phyloP scores from a whole-genome alignment of 2,888 invertebrate genomes.

The Agapostemon virescens region DNA sequence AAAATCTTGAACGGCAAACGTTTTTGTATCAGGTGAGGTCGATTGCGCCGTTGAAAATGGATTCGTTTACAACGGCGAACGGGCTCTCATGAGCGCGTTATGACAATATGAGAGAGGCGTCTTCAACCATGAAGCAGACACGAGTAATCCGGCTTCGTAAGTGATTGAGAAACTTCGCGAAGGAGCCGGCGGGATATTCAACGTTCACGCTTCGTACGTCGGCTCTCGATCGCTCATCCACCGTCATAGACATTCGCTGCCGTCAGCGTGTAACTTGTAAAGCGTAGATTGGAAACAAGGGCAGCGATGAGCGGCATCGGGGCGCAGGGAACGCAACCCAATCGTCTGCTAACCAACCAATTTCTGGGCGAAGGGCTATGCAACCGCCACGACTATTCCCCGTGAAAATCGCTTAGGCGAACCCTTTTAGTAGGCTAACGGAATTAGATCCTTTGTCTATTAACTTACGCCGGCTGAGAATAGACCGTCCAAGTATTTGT shows the following conservation, averaged over 20 bases:
- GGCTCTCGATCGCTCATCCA: slow-evolving; percentile 47
- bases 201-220: slow-evolving; percentile 63
- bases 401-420: slow-evolving; percentile 18
- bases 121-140: slow-evolving; percentile 62
- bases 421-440: neutral
- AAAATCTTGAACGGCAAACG: neutral
- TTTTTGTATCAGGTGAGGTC: slow-evolving; percentile 3
- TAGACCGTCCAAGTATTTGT: neutral
- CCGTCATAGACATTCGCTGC: slow-evolving; percentile 44
- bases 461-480: neutral
- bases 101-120: slow-evolving; percentile 48
- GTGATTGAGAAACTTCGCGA: slow-evolving; percentile 72
- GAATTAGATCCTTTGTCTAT: neutral
- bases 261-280: slow-evolving; percentile 54
- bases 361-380: neutral
- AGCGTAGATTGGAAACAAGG: slow-evolving; percentile 52
- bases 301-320: slow-evolving; percentile 25
- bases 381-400: neutral
- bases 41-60: neutral
- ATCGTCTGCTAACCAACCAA: slow-evolving; percentile 41
- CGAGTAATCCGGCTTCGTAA: slow-evolving; percentile 73
- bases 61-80: slow-evolving; percentile 10
- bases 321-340: slow-evolving; percentile 10
- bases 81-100: slow-evolving; percentile 16
- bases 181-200: slow-evolving; percentile 72